Evolutionary conservation across 2,113 vertebrate genomes (phyloP), one percentile per base, ranked within the genome.

Genomic region (Plestiodon gilberti): DNA sequence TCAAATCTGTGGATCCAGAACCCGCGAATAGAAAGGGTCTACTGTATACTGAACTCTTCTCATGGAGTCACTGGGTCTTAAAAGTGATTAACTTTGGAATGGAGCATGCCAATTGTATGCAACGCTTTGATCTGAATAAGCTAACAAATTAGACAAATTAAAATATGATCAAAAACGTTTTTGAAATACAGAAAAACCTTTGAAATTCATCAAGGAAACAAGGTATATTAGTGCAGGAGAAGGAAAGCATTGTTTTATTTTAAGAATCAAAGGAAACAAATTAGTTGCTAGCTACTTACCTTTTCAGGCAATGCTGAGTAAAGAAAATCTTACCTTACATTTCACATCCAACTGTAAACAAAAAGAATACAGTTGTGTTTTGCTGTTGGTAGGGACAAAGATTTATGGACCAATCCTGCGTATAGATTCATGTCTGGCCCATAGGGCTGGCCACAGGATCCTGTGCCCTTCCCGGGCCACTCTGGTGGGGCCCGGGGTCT

Each of bases 171-270:
- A n/a, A 82, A 75, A 40, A 57, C 57, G 25, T 67, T 67, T 87
- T 67, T 81, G 85, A 76, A 76, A 71, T 87, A 23, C 18, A 48
- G 43, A 52, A 81, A 76, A 33, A 4, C 18, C n/a, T 87, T 76
- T 67, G 71, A 69, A 59, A 33, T 78, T 33, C 48, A 57, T 67
- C 70, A 81, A 82, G 67, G 73, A 82, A 77, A 78, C 38, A 67
- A 10, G 55, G 28, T 57, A 55, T 52, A 25, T 75, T 77, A 82
- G 40, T 69, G 38, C 22, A 82, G 4, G 15, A 77, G 22, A 70
- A 18, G 38, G 28, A 77, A 48, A 76, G 81, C 35, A 70, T 57
- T 78, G 35, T 69, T 61, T 77, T 69, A 77, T 2, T 40, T 73
- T 61, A 59, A 69, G 10, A 28, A 77, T 82, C 35, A 59, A 82